phyloP scores from a whole-genome alignment of 2,113 vertebrate genomes.

The Mormyrus lacerda region DNA sequence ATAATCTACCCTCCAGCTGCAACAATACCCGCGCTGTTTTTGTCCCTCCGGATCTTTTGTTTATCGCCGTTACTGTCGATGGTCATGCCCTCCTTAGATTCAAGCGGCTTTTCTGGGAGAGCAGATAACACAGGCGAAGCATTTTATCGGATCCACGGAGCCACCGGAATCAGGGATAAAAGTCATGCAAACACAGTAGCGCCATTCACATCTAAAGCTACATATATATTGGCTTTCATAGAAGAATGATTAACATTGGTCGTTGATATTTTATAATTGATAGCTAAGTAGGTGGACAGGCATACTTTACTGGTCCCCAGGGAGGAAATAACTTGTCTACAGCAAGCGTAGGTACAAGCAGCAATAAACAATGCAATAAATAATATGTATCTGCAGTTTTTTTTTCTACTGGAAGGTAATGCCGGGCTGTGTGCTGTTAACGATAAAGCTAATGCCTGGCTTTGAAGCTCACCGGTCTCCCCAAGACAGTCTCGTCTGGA shows the following conservation, averaged over 20 bases:
- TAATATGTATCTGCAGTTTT: not conserved
- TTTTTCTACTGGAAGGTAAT: not conserved
- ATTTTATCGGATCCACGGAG: not conserved
- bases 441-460: not conserved
- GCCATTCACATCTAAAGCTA: not conserved
- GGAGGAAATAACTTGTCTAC: not conserved
- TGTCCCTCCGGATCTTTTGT: constrained; percentile 6
- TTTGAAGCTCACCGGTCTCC: not conserved
- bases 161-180: constrained; percentile 22
- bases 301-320: not conserved
- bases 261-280: not conserved
- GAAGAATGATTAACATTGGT: not conserved
- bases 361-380: not conserved
- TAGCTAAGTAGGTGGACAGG: not conserved
- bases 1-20: constrained; percentile 44
- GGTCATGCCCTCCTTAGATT: not conserved
- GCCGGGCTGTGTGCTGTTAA: not conserved
- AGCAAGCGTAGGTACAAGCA: not conserved
- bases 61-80: not conserved
- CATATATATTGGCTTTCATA: not conserved
- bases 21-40: constrained; percentile 48
- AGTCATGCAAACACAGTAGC: too few relatives aligned
- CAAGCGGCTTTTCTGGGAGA: not conserved
- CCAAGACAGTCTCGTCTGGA: not conserved
- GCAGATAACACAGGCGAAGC: not conserved